Conservation (phyloP, 2,797 vertebrate species). For the Melopsittacus undulatus region DNA sequence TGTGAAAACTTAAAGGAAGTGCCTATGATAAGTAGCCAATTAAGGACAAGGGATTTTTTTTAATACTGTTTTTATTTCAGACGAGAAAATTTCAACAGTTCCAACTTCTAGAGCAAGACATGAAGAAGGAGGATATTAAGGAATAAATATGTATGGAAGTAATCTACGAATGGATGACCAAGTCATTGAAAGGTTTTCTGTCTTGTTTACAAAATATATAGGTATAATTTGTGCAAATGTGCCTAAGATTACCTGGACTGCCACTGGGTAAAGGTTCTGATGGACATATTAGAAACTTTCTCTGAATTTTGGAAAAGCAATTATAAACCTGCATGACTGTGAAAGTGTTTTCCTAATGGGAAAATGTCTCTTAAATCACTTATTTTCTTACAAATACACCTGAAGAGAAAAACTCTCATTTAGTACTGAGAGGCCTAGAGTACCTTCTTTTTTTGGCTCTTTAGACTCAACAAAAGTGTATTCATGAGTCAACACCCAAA, state of each 20-base stretch:
- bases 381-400: not conserved
- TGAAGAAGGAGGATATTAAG: not conserved
- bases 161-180: not conserved
- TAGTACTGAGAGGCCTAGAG: not conserved
- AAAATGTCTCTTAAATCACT: not conserved
- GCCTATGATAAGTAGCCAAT: not conserved
- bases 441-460: not conserved
- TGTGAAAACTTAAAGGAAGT: conserved; percentile 13
- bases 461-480: not conserved
- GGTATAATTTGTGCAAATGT: not conserved
- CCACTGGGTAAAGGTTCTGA: not conserved
- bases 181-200: not conserved
- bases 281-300: not conserved
- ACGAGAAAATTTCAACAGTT: not conserved
- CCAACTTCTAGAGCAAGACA: not conserved
- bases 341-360: not conserved
- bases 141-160: not conserved
- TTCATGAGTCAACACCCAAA: not conserved
- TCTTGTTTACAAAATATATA: not conserved
- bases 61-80: not conserved
- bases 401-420: not conserved
- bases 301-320: not conserved
- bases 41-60: not conserved
- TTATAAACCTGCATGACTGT: not conserved
- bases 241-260: not conserved